Evolutionary conservation across 2,113 vertebrate genomes (phyloP).

Genomic region (Dicentrarchus labrax): DNA sequence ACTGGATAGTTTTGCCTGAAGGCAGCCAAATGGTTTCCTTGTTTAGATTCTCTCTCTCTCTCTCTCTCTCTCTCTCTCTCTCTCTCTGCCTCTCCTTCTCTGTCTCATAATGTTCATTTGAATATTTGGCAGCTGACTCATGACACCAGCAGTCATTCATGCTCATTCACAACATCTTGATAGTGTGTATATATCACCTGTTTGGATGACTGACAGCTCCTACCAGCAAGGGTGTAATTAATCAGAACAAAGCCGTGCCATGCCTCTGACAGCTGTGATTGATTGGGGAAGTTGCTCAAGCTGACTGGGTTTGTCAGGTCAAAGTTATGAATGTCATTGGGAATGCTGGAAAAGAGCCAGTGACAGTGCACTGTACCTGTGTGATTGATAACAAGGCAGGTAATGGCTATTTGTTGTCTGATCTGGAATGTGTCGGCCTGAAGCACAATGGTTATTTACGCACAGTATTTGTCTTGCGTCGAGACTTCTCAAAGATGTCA

Average conservation of each 20-base stretch:
- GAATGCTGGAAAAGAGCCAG: conserved; percentile 67
- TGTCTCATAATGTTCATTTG: conserved; percentile 52
- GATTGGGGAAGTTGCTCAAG: conserved; percentile 82
- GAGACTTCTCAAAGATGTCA: conserved; percentile 22
- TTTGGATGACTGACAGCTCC: conserved; percentile 73
- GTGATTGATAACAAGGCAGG: conserved; percentile 66
- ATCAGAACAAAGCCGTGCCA: conserved; percentile 74
- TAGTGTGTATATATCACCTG: conserved; percentile 65
- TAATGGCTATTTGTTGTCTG: conserved; percentile 73
- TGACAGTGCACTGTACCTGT: conserved; percentile 65
- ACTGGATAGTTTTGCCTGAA: conserved; percentile 56
- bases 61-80: conserved; percentile 20
- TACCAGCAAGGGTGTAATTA: conserved; percentile 78
- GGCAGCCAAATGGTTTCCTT: conserved; percentile 74
- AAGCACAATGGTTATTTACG: conserved; percentile 59
- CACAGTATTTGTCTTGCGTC: conserved; percentile 56
- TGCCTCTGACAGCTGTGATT: conserved; percentile 79
- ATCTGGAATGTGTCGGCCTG: conserved; percentile 67
- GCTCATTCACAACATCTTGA: conserved; percentile 66
- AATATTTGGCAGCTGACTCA: conserved; percentile 66
- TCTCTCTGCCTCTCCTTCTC: conserved; percentile 13
- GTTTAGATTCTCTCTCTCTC: conserved; percentile 32
- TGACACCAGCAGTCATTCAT: conserved; percentile 62
- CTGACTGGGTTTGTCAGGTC: conserved; percentile 72
- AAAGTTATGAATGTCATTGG: conserved; percentile 74